Evolutionary conservation across 2,888 invertebrate species (phyloP).

Genomic region (Drymonia ruficornis): DNA sequence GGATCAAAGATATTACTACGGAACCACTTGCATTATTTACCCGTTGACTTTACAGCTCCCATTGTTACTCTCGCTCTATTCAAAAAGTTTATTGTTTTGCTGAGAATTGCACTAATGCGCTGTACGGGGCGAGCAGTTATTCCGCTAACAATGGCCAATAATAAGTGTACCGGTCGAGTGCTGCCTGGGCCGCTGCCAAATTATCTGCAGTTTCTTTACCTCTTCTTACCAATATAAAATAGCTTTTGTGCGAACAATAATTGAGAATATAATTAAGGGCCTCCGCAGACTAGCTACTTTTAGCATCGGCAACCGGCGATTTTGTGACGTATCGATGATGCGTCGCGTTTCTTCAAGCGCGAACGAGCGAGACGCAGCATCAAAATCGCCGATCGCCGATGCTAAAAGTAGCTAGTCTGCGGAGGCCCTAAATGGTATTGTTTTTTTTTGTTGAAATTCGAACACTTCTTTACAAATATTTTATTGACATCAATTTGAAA

Average conservation of each 20-base stretch:
- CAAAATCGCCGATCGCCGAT: too few relatives aligned
- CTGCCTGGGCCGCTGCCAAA: slow-evolving; percentile 12
- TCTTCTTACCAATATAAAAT: not conserved
- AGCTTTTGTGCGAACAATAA: not conserved
- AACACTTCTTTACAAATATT: too few relatives aligned
- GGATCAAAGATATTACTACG: slow-evolving; percentile 10
- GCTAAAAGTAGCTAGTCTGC: too few relatives aligned
- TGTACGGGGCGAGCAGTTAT: slow-evolving; percentile 19
- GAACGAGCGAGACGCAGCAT: too few relatives aligned
- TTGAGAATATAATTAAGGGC: too few relatives aligned
- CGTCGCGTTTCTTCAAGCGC: too few relatives aligned
- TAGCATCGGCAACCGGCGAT: too few relatives aligned
- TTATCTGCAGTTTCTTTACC: slow-evolving; percentile 4
- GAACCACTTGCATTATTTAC: slow-evolving; percentile 16
- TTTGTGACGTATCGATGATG: too few relatives aligned
- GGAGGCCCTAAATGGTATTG: too few relatives aligned
- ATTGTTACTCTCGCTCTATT: slow-evolving; percentile 33
- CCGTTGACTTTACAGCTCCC: not conserved
- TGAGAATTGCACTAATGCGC: slow-evolving; percentile 17
- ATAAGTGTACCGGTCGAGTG: slow-evolving; percentile 15
- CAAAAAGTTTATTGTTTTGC: slow-evolving; percentile 35
- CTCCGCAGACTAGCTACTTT: too few relatives aligned
- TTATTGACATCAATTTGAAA: too few relatives aligned
- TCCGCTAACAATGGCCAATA: slow-evolving; percentile 28
- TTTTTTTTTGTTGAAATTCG: too few relatives aligned